These are phyloP conservation scores for Nymphalis polychloros DNA, from an alignment of 2,888 invertebrate species.

Conservation along the genomic window DNA sequence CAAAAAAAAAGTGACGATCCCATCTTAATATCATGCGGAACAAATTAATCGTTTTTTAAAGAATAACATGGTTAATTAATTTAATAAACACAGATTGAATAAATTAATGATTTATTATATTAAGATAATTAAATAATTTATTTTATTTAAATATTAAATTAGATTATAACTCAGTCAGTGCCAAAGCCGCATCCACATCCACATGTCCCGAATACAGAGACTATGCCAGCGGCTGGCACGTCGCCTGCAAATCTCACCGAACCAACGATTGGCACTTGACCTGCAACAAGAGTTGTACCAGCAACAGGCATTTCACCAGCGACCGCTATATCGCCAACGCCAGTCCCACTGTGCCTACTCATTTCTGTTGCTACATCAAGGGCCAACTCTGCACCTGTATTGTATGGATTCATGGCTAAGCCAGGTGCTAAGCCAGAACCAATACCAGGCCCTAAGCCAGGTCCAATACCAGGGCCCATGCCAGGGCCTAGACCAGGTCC, in stretches of 20 bases:
- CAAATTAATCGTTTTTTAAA: too few species aligned
- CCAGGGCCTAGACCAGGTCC: too few species aligned
- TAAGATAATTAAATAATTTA: background rate
- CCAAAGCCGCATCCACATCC: constrained; percentile 32
- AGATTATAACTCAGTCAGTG: too few species aligned
- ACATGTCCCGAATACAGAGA: constrained; percentile 47
- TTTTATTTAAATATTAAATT: background rate
- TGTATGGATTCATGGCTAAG: too few species aligned
- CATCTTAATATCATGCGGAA: too few species aligned
- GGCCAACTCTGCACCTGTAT: too few species aligned
- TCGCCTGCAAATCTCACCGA: constrained; percentile 48
- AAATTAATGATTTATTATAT: background rate
- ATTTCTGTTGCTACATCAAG: too few species aligned
- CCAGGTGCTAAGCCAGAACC: too few species aligned
- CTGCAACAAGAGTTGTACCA: constrained; percentile 47
- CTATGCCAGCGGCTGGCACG: constrained; percentile 47
- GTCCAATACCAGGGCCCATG: too few species aligned
- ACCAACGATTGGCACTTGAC: constrained; percentile 51
- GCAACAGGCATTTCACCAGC: constrained; percentile 44
- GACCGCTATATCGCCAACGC: constrained; percentile 39
- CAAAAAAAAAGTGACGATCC: too few species aligned
- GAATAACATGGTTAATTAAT: background rate
- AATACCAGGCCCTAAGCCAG: too few species aligned
- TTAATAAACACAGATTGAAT: background rate
- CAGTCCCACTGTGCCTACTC: too few species aligned